These are phyloP conservation scores for Nymphicus hollandicus DNA, from an alignment of 2,113 vertebrate genomes.

Conservation along the genomic window DNA sequence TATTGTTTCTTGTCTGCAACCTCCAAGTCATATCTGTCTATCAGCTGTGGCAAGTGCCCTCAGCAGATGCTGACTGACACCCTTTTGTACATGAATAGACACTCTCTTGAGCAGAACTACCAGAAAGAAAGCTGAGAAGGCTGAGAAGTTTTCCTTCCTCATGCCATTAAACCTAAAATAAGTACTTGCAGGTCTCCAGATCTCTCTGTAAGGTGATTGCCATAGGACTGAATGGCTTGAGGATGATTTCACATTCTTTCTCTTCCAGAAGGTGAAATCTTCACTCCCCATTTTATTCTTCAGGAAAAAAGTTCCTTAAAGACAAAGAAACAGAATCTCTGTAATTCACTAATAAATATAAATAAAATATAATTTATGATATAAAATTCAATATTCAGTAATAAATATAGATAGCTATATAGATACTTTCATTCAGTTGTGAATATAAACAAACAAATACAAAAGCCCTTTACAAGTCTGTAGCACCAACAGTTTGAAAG, in stretches of 20 bases:
- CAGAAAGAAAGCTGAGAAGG: background rate
- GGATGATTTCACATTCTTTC: background rate
- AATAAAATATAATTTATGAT: background rate
- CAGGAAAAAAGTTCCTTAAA: background rate
- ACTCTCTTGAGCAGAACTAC: background rate
- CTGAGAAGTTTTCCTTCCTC: background rate
- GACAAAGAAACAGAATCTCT: background rate
- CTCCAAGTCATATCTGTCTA: background rate
- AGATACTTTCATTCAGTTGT: background rate
- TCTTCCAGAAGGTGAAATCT: background rate
- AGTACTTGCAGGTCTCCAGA: background rate
- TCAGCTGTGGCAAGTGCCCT: background rate
- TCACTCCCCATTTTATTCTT: background rate
- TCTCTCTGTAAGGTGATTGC: background rate
- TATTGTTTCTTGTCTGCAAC: background rate
- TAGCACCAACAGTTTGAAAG: background rate
- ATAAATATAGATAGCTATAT: background rate
- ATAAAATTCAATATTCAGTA: background rate
- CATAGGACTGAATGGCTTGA: background rate
- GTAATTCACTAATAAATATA: background rate
- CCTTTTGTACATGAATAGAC: background rate
- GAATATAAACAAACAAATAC: background rate
- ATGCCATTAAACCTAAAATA: background rate
- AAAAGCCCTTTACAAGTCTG: background rate
- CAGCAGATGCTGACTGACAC: background rate